Percentiles rank a stretch among this genome's conserved stretches.
phyloP scores from a whole-genome alignment of 2,797 vertebrate genomes.

The Danio aesculapii region DNA sequence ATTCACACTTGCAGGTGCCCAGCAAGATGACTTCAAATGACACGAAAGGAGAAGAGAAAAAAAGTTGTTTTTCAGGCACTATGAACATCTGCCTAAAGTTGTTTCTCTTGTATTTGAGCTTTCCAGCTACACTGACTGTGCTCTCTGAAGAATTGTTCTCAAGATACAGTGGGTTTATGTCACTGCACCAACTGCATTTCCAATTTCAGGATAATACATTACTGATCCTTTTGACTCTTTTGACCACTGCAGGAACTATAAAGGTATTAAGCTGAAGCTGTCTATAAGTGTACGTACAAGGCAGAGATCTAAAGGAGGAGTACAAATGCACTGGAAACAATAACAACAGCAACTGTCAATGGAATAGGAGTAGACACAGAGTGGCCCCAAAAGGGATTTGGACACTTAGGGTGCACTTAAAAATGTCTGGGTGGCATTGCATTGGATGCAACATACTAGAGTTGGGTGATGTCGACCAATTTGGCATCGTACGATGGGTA shows the following conservation, averaged over 20 bases:
- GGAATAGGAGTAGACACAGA: slow-evolving; percentile 11
- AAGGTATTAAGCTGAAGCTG: slow-evolving; percentile 1
- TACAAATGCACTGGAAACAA: slow-evolving; percentile 32
- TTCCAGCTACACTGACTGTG: slow-evolving; percentile 12
- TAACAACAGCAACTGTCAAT: slow-evolving; percentile 14
- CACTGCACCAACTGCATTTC: neutral
- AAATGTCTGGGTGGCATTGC: neutral
- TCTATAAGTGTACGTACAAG: slow-evolving; percentile 7
- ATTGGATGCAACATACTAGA: neutral
- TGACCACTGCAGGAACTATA: neutral
- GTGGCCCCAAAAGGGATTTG: neutral
- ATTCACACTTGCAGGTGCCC: slow-evolving; percentile 38
- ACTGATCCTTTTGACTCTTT: slow-evolving; percentile 48
- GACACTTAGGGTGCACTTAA: neutral
- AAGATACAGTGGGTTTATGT: neutral
- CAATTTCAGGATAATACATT: slow-evolving; percentile 9
- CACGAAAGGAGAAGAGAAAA: neutral
- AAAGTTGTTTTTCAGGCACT: neutral
- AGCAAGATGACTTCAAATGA: slow-evolving; percentile 26
- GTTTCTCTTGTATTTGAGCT: neutral
- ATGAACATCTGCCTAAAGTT: slow-evolving; percentile 10
- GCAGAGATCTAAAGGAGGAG: neutral
- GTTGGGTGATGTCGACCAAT: too few species aligned
- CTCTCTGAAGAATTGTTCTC: slow-evolving; percentile 14
- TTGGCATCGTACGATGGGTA: too few species aligned